Conservation (phyloP, 2,797 vertebrate genomes). For the Nannoperca obscura region DNA sequence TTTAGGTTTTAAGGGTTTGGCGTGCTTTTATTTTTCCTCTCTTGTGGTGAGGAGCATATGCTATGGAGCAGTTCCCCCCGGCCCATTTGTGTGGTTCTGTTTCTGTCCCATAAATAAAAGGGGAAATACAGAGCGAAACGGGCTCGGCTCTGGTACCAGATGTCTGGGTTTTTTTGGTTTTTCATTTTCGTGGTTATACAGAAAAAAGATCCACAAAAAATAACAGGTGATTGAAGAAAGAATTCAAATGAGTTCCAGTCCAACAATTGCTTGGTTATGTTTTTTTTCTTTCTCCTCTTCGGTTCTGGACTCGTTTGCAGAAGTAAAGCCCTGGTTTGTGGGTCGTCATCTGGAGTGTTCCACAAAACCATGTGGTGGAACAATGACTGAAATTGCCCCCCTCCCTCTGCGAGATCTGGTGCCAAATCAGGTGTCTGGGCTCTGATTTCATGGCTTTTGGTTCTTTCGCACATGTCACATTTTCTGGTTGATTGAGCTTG, state of each 20-base stretch:
- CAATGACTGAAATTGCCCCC: slow-evolving; percentile 52
- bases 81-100: slow-evolving; percentile 75
- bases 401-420: slow-evolving; percentile 16
- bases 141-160: slow-evolving; percentile 62
- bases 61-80: slow-evolving; percentile 61
- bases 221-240: slow-evolving; percentile 67
- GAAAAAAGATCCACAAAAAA: slow-evolving; percentile 45
- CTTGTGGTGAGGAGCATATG: slow-evolving; percentile 67
- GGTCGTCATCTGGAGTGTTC: slow-evolving; percentile 65
- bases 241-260: slow-evolving; percentile 46
- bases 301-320: slow-evolving; percentile 47
- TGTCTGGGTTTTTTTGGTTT: slow-evolving; percentile 56
- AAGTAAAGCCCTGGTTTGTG: slow-evolving; percentile 66
- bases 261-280: slow-evolving; percentile 33
- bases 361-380: slow-evolving; percentile 60
- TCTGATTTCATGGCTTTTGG: slow-evolving; percentile 67
- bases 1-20: slow-evolving; percentile 74
- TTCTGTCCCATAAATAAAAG: slow-evolving; percentile 78
- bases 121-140: slow-evolving; percentile 51
- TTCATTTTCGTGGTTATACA: slow-evolving; percentile 39
- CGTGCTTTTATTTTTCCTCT: slow-evolving; percentile 75
- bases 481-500: slow-evolving; percentile 66
- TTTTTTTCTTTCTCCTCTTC: background rate
- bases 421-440: slow-evolving; percentile 79
- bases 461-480: slow-evolving; percentile 67